phyloP scores from a whole-genome alignment of 2,888 invertebrate genomes.

The Epinotia nisella region DNA sequence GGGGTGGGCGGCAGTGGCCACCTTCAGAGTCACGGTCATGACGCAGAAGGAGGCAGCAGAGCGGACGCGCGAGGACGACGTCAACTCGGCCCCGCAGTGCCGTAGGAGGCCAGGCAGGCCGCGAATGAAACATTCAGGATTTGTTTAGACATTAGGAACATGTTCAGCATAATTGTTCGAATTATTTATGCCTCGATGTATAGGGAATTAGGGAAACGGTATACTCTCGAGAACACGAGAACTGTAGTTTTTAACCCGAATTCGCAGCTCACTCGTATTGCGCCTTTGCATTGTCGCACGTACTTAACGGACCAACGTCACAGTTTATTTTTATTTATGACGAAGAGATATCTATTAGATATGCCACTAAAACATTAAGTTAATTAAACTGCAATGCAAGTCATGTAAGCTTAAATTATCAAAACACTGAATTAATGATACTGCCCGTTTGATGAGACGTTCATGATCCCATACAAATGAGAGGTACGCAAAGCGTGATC shows the following conservation, averaged over 20 bases:
- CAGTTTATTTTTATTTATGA: constrained; percentile 35
- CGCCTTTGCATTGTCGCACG: constrained; percentile 28
- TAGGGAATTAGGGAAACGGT: not conserved
- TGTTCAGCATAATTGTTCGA: constrained; percentile 11
- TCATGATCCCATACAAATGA: not conserved
- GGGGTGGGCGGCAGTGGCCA: too few relatives aligned
- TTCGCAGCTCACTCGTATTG: constrained; percentile 15
- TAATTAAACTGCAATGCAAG: not conserved
- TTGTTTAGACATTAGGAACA: constrained; percentile 15
- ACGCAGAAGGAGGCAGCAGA: too few relatives aligned
- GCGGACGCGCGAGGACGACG: too few relatives aligned
- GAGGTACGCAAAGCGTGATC: not conserved
- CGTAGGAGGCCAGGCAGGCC: too few relatives aligned
- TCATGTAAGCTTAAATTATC: not conserved
- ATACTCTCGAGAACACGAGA: not conserved
- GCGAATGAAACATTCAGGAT: not conserved
- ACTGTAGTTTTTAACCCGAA: constrained; percentile 3
- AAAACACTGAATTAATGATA: not conserved
- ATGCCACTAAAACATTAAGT: not conserved
- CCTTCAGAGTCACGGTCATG: too few relatives aligned
- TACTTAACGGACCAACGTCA: constrained; percentile 25
- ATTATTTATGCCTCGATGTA: constrained; percentile 4
- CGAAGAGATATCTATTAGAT: not conserved
- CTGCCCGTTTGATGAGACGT: not conserved
- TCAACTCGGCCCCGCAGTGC: too few relatives aligned